These are phyloP conservation scores for Hoplostethus atlanticus DNA, from an alignment of 2,797 vertebrate species.

Conservation along the genomic window DNA sequence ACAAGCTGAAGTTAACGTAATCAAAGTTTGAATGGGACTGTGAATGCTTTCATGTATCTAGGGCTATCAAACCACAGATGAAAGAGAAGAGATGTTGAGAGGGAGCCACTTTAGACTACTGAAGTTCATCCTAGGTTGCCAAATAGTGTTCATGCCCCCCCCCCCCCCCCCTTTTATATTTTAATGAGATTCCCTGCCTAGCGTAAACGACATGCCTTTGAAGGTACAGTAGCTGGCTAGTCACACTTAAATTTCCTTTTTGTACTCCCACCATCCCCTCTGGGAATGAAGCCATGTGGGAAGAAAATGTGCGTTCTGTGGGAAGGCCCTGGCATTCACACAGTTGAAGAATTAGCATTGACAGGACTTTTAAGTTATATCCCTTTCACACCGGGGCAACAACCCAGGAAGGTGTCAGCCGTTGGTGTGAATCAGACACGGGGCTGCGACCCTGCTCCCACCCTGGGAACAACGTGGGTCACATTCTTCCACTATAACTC, in stretches of 20 bases:
- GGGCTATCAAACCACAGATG: slow-evolving; percentile 42
- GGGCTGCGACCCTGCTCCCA: too few relatives aligned
- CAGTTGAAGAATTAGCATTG: not conserved
- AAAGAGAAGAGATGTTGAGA: slow-evolving; percentile 38
- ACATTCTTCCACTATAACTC: too few relatives aligned
- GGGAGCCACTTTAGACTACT: slow-evolving; percentile 5
- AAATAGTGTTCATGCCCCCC: slow-evolving; percentile 27
- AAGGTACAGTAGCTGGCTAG: slow-evolving; percentile 38
- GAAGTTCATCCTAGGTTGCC: slow-evolving; percentile 25
- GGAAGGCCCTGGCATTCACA: not conserved
- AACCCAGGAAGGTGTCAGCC: too few relatives aligned
- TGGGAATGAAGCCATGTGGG: slow-evolving; percentile 19
- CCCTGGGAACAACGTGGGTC: too few relatives aligned
- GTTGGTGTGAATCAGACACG: too few relatives aligned
- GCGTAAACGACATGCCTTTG: slow-evolving; percentile 48
- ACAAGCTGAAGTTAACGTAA: slow-evolving; percentile 29
- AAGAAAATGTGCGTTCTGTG: not conserved
- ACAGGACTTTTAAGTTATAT: not conserved
- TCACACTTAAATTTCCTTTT: slow-evolving; percentile 31
- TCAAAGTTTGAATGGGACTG: slow-evolving; percentile 32
- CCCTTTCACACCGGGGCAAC: too few relatives aligned
- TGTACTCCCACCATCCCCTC: not conserved
- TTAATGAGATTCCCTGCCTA: slow-evolving; percentile 24
- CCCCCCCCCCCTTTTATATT: slow-evolving; percentile 31
- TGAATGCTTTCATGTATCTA: slow-evolving; percentile 32